Conservation (phyloP, 2,888 invertebrate species). For the Agonopterix alstromeriana region DNA sequence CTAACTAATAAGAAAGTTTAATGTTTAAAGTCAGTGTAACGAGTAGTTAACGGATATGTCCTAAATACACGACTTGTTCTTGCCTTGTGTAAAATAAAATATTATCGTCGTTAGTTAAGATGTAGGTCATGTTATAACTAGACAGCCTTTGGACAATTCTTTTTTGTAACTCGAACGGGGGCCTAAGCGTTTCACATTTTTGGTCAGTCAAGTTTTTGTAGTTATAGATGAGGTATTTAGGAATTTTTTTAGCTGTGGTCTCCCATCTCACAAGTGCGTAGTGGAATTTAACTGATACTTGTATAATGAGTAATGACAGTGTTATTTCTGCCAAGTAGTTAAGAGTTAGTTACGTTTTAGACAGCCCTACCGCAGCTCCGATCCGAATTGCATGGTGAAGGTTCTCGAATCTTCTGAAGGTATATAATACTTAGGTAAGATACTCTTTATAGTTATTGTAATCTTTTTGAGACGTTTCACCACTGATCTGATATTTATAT, state of each 20-base stretch:
- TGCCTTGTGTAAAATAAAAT: slow-evolving; percentile 32
- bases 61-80: slow-evolving; percentile 34
- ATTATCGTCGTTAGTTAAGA: slow-evolving; percentile 16
- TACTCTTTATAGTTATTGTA: neutral
- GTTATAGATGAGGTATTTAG: neutral
- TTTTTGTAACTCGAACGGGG: slow-evolving; percentile 2
- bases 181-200: slow-evolving; percentile 2
- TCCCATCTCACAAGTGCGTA: slow-evolving; percentile 10
- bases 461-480: neutral
- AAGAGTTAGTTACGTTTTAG: slow-evolving; percentile 36
- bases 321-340: slow-evolving; percentile 40
- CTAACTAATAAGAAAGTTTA: too few species aligned
- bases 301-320: slow-evolving; percentile 10
- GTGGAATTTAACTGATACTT: slow-evolving; percentile 8
- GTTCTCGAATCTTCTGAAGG: neutral
- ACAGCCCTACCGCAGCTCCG: slow-evolving; percentile 48
- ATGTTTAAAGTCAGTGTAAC: slow-evolving; percentile 16
- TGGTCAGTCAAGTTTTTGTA: neutral
- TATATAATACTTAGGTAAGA: slow-evolving; percentile 14
- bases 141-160: too few species aligned
- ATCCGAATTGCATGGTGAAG: slow-evolving; percentile 9
- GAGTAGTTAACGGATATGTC: slow-evolving; percentile 15
- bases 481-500: neutral
- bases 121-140: slow-evolving; percentile 3
- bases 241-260: slow-evolving; percentile 27